Evolutionary conservation across 2,113 vertebrate genomes (phyloP).

Genomic region (Corynorhinus townsendii): DNA sequence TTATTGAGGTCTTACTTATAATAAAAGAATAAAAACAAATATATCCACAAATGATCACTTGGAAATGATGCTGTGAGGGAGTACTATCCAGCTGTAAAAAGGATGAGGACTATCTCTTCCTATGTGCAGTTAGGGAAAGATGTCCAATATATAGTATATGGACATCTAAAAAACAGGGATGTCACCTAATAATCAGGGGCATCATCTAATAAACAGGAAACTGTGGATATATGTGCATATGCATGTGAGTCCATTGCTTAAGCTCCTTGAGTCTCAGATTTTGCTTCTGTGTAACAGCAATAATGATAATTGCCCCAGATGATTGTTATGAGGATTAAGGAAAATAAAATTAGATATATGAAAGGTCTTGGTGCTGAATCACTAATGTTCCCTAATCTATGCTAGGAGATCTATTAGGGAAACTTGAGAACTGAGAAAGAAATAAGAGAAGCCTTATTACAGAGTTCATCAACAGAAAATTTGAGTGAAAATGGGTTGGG

Average conservation of each 20-base stretch:
- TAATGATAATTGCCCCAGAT: not conserved
- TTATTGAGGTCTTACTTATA: not conserved
- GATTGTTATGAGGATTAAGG: not conserved
- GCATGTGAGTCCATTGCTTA: not conserved
- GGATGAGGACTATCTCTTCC: not conserved
- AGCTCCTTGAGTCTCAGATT: not conserved
- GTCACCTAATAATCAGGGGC: not conserved
- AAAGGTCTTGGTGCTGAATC: not conserved
- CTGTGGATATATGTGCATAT: not conserved
- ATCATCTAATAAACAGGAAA: not conserved
- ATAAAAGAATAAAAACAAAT: not conserved
- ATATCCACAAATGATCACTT: not conserved
- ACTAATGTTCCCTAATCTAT: not conserved
- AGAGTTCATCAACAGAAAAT: conserved; percentile 49
- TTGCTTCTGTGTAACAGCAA: not conserved
- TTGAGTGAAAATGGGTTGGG: conserved; percentile 69
- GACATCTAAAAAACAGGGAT: not conserved
- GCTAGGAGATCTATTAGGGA: not conserved
- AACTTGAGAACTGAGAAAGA: not conserved
- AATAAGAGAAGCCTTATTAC: not conserved
- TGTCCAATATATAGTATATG: not conserved
- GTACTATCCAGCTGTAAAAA: not conserved
- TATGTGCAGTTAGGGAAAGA: not conserved
- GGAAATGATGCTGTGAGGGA: not conserved
- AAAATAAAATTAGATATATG: not conserved